phyloP scores from a whole-genome alignment of 2,113 vertebrate genomes.

The Gadus chalcogrammus region DNA sequence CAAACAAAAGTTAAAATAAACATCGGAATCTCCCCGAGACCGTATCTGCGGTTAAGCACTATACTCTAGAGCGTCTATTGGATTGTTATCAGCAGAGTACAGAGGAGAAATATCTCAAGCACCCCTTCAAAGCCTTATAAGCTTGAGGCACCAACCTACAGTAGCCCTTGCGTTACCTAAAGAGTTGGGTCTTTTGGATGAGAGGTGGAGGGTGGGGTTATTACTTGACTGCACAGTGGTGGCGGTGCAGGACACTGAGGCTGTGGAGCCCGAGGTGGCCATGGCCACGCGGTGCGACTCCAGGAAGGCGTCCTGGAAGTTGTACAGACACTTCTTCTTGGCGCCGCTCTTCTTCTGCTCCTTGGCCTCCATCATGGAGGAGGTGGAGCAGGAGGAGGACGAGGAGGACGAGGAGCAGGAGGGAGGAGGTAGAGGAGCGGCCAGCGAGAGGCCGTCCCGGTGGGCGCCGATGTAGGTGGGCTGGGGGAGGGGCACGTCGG shows the following conservation, averaged over 20 bases:
- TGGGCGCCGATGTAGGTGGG: slow-evolving; percentile 71
- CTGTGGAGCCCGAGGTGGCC: slow-evolving; percentile 92
- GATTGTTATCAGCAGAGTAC: too few species aligned
- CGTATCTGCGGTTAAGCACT: too few species aligned
- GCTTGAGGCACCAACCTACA: slow-evolving; percentile 25
- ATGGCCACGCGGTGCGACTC: slow-evolving; percentile 91
- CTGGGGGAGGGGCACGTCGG: slow-evolving; percentile 81
- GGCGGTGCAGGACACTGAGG: slow-evolving; percentile 93
- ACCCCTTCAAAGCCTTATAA: too few species aligned
- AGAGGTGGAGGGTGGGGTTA: slow-evolving; percentile 84
- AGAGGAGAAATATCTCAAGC: too few species aligned
- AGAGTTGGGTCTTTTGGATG: slow-evolving; percentile 87
- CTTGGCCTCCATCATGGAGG: slow-evolving; percentile 73
- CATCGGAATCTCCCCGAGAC: too few species aligned
- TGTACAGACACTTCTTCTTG: slow-evolving; percentile 97
- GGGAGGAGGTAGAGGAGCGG: slow-evolving; percentile 44
- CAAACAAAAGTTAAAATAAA: too few species aligned
- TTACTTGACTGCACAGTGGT: slow-evolving; percentile 97
- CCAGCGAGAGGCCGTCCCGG: slow-evolving; percentile 49
- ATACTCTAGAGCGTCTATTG: too few species aligned
- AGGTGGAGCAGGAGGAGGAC: slow-evolving; percentile 53
- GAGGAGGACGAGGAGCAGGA: slow-evolving; percentile 52
- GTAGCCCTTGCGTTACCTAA: slow-evolving; percentile 75
- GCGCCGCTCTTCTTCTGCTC: slow-evolving; percentile 85
- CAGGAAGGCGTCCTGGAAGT: slow-evolving; percentile 97